Conservation (phyloP, 2,797 vertebrate genomes). For the Delichon dasypus region DNA sequence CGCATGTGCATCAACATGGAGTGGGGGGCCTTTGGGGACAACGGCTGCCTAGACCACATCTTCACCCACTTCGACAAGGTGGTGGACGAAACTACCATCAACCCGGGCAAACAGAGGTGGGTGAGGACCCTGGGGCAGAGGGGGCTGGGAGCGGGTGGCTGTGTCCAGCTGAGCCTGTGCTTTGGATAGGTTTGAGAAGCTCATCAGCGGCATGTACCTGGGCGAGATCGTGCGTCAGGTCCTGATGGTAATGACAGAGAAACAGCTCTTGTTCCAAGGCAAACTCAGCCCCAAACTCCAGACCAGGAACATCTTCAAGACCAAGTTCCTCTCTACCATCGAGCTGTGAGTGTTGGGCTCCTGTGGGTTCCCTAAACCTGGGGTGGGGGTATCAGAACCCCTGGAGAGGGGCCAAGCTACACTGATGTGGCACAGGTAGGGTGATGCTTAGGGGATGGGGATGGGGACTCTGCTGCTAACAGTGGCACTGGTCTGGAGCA, state of each 20-base stretch:
- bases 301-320: constrained; percentile 74
- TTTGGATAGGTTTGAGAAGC: constrained; percentile 77
- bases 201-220: constrained; percentile 82
- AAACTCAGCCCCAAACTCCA: constrained; percentile 53
- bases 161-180: neutral
- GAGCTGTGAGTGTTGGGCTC: constrained; percentile 66
- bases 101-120: constrained; percentile 75
- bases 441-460: neutral
- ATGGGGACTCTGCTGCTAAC: neutral
- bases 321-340: constrained; percentile 75
- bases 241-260: constrained; percentile 68
- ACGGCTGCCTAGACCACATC: constrained; percentile 61
- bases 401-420: neutral
- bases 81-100: constrained; percentile 74
- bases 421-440: accelerated
- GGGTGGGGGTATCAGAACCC: neutral
- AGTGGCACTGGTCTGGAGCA: neutral
- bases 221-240: constrained; percentile 77
- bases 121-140: neutral
- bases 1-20: constrained; percentile 83
- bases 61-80: constrained; percentile 64
- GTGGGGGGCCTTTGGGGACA: constrained; percentile 81
- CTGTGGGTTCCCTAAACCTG: accelerated
- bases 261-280: constrained; percentile 68
- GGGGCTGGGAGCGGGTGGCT: accelerated